A percentile compares a stretch with the other conserved stretches of the same genome.
Conservation (phyloP, 2,888 invertebrate species). For the Trichogramma evanescens region DNA sequence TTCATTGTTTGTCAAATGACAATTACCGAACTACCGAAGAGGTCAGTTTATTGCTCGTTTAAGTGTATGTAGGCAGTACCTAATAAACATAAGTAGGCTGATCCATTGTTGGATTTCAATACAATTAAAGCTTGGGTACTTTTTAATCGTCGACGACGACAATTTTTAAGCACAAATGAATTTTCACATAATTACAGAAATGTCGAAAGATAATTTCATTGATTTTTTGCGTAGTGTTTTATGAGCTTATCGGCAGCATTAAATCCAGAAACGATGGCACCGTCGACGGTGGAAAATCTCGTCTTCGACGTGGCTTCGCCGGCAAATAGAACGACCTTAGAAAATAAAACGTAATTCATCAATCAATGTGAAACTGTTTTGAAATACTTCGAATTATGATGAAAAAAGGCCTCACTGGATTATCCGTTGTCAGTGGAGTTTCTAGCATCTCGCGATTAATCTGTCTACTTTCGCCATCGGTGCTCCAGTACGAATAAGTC, state of each 20-base stretch:
- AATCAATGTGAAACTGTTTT: slow-evolving; percentile 37
- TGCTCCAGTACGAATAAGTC: slow-evolving; percentile 57
- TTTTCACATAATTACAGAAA: too few relatives aligned
- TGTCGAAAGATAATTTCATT: too few relatives aligned
- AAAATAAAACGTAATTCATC: not conserved
- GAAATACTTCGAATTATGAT: not conserved
- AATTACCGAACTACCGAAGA: too few relatives aligned
- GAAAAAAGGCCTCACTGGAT: not conserved
- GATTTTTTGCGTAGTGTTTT: slow-evolving; percentile 9
- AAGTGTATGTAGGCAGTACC: too few relatives aligned
- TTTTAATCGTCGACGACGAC: too few relatives aligned
- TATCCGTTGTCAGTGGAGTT: slow-evolving; percentile 43
- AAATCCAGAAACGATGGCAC: slow-evolving; percentile 63
- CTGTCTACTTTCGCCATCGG: slow-evolving; percentile 24
- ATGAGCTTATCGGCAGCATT: slow-evolving; percentile 61
- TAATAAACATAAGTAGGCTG: too few relatives aligned
- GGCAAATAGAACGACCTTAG: slow-evolving; percentile 55
- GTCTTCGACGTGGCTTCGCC: slow-evolving; percentile 59
- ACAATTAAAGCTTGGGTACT: too few relatives aligned
- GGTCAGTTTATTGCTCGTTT: too few relatives aligned
- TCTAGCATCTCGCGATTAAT: slow-evolving; percentile 3
- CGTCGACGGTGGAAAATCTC: slow-evolving; percentile 60
- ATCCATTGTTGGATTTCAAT: too few relatives aligned
- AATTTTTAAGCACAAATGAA: too few relatives aligned
- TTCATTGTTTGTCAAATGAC: too few relatives aligned